A percentile compares a stretch with the other conserved stretches of the same genome.
These are phyloP conservation scores for Prorops nasuta DNA, from an alignment of 1,140 invertebrate species.

Conservation along the genomic window DNA sequence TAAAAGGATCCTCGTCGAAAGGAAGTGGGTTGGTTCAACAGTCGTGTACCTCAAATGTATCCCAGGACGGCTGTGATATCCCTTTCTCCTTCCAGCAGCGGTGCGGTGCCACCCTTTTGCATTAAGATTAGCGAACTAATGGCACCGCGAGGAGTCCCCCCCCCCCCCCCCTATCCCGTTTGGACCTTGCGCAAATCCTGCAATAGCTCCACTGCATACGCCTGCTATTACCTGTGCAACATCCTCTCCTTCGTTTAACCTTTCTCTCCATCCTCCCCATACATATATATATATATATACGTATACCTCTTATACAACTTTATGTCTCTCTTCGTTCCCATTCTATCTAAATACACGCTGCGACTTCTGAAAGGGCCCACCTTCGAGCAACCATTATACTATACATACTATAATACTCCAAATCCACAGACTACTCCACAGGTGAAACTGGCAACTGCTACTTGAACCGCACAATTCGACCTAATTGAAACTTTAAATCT, in stretches of 20 bases:
- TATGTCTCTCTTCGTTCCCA: neutral
- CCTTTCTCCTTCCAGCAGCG: neutral
- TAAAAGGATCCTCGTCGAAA: neutral
- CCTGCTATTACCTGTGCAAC: neutral
- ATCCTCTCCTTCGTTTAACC: neutral
- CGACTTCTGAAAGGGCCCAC: too few species aligned
- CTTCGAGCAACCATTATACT: too few species aligned
- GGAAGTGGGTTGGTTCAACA: neutral
- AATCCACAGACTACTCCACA: too few species aligned
- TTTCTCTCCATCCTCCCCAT: neutral
- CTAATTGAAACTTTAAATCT: too few species aligned
- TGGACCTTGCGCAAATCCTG: neutral
- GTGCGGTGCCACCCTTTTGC: slow-evolving; percentile 19
- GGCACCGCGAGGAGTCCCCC: slow-evolving; percentile 11
- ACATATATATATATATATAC: neutral
- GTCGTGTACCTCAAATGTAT: neutral
- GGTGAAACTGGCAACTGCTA: too few species aligned
- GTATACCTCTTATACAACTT: neutral
- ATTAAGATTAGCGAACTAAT: slow-evolving; percentile 35
- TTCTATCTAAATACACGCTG: neutral
- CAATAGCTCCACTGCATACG: neutral
- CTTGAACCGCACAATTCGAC: too few species aligned
- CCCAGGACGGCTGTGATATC: neutral
- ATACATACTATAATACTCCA: too few species aligned
- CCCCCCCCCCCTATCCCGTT: neutral